Conservation (phyloP, 1,140 invertebrate species). For the Drosophila athabasca region DNA sequence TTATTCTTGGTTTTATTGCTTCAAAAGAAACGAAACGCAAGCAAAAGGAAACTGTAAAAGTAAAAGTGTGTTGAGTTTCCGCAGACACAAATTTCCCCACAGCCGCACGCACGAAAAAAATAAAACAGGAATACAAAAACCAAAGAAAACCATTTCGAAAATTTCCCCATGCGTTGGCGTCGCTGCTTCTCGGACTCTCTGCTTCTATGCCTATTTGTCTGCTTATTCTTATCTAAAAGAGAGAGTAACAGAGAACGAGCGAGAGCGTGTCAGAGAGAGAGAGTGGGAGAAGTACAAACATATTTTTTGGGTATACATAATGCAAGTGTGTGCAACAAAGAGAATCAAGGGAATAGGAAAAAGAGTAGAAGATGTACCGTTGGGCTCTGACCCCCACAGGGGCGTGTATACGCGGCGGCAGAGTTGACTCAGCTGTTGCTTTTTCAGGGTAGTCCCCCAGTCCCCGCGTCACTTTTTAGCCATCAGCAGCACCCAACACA, state of each 20-base stretch:
- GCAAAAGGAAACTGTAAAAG: slow-evolving; percentile 57
- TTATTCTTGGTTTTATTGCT: slow-evolving; percentile 70
- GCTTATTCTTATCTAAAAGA: slow-evolving; percentile 60
- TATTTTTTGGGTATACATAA: slow-evolving; percentile 67
- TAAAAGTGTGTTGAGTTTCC: slow-evolving; percentile 79
- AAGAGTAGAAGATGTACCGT: slow-evolving; percentile 19
- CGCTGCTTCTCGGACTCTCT: slow-evolving; percentile 26
- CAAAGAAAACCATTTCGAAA: slow-evolving; percentile 64
- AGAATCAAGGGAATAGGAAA: slow-evolving; percentile 4
- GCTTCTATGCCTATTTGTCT: slow-evolving; percentile 9
- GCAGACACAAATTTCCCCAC: slow-evolving; percentile 57
- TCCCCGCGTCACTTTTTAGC: too few relatives aligned
- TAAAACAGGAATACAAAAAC: slow-evolving; percentile 1
- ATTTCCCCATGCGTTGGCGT: slow-evolving; percentile 72
- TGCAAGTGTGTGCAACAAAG: slow-evolving; percentile 54
- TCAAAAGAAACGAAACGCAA: slow-evolving; percentile 32
- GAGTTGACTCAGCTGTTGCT: slow-evolving; percentile 51
- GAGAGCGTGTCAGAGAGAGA: not conserved
- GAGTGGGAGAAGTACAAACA: slow-evolving; percentile 23
- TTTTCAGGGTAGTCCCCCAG: slow-evolving; percentile 15
- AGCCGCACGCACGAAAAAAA: slow-evolving; percentile 17
- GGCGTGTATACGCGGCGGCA: slow-evolving; percentile 40
- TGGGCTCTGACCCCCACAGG: slow-evolving; percentile 37
- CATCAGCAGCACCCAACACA: slow-evolving; percentile 5
- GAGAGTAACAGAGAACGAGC: slow-evolving; percentile 27